These are phyloP conservation scores for Tuberolachnus salignus DNA, from an alignment of 2,888 invertebrate species.

Conservation along the genomic window DNA sequence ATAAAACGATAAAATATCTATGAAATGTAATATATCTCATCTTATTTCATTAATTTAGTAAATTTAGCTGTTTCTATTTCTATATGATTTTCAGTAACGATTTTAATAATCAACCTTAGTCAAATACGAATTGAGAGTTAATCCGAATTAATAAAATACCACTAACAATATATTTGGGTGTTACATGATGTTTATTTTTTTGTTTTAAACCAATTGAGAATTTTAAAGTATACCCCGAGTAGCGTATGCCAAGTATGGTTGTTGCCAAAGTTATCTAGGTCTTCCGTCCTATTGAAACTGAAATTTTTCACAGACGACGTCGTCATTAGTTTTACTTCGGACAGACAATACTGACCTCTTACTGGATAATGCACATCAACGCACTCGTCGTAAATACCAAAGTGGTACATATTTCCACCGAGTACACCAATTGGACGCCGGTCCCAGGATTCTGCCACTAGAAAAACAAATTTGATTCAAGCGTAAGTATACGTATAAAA, in stretches of 20 bases:
- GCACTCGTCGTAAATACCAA: slow-evolving; percentile 59
- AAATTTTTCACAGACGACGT: neutral
- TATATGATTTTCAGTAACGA: too few species aligned
- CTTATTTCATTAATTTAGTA: too few species aligned
- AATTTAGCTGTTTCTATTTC: too few species aligned
- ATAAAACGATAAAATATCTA: neutral
- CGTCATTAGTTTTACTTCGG: slow-evolving; percentile 40
- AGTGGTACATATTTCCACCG: slow-evolving; percentile 57
- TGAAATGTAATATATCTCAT: too few species aligned
- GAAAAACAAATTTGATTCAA: slow-evolving; percentile 1
- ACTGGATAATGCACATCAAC: slow-evolving; percentile 50
- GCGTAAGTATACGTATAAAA: too few species aligned
- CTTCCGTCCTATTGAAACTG: too few species aligned
- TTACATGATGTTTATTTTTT: too few species aligned
- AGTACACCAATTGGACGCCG: slow-evolving; percentile 58
- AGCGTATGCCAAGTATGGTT: slow-evolving; percentile 13
- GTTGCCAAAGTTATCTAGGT: neutral
- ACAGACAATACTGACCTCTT: slow-evolving; percentile 59
- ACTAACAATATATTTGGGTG: too few species aligned
- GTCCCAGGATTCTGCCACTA: slow-evolving; percentile 59
- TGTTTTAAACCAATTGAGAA: too few species aligned
- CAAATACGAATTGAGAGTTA: too few species aligned
- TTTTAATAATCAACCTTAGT: too few species aligned
- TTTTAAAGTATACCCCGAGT: slow-evolving; percentile 10
- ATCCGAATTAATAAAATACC: too few species aligned